Base-by-base conservation (phyloP, 2,113 vertebrate species). In the Carassius gibelio region DNA sequence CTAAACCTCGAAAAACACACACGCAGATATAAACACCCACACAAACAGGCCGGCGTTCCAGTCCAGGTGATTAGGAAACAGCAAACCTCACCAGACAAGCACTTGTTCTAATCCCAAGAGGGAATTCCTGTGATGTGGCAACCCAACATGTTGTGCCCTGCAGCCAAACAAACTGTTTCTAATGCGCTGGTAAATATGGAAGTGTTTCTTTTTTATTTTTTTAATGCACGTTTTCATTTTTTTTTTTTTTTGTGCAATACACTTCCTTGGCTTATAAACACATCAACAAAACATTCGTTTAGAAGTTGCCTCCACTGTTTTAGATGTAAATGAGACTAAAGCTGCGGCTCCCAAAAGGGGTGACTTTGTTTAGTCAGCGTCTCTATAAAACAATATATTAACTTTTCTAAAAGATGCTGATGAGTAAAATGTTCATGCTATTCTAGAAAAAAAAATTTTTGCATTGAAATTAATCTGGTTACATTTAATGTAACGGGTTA, bases 31-130 rank as follows among this genome's bases (percentile, higher is more conserved):
- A 86, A 81, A 86, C 85, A 68, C 71, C 72, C 48, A 80, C 84
- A 62, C 52, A 50, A 82, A 88, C 82, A 79, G 85, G 85, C 72
- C 36, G 76, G 74, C 79, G 84, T 71, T 85, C 75, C 64, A 59
- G 74, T n/a, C 74, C 88, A 85, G 85, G 83, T 87, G 88, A 87
- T 89, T 87, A 87, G 85, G 83, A 71, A 89, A 89, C 74, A 88
- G 87, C 87, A 87, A 84, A 79, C 83, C 88, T 85, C 83, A 89
- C 85, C 38, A 83, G 81, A 85, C 36, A 61, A 87, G 83, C 88
- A 86, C 79, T 88, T 87, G 85, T 85, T 89, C 88, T 34, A 52
- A 84, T 87, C 86, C 86, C 86, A 81, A 61, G 50, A 81, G 86
- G 82, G 45, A 62, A 69, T 84, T 81, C 82, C 78, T 79, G 82